These are phyloP conservation scores for Malacoraja senta DNA, from an alignment of 2,797 vertebrate genomes.

Conservation along the genomic window DNA sequence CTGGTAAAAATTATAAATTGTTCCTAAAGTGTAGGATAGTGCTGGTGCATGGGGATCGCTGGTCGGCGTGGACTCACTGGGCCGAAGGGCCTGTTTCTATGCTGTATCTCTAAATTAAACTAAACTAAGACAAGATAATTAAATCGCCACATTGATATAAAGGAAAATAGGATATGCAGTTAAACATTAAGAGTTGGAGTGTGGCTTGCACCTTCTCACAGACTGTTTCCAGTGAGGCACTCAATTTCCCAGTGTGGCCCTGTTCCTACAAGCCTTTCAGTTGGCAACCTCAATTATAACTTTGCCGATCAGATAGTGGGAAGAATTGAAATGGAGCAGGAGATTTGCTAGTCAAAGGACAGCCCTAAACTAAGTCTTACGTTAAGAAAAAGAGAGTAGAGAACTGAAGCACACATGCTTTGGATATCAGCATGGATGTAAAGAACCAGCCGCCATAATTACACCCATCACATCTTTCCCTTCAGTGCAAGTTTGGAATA, in stretches of 20 bases:
- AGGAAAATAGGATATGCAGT: background rate
- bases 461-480: background rate
- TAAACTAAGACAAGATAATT: background rate
- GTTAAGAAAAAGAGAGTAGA: background rate
- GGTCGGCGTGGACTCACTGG: too few species aligned
- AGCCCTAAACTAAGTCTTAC: background rate
- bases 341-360: background rate
- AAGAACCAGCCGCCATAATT: background rate
- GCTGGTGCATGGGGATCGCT: too few species aligned
- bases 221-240: background rate
- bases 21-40: too few species aligned
- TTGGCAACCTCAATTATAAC: background rate
- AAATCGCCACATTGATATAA: background rate
- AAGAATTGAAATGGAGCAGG: background rate
- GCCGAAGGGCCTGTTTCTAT: too few species aligned
- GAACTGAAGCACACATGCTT: background rate
- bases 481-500: background rate
- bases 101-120: too few species aligned
- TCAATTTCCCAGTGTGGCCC: background rate
- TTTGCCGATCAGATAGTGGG: background rate
- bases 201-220: background rate
- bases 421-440: too few species aligned
- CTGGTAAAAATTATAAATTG: too few species aligned
- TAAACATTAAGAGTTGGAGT: background rate
- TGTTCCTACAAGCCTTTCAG: too few species aligned